These are phyloP conservation scores for Cheilosia scutellata DNA, from an alignment of 2,888 invertebrate genomes.

Conservation along the genomic window DNA sequence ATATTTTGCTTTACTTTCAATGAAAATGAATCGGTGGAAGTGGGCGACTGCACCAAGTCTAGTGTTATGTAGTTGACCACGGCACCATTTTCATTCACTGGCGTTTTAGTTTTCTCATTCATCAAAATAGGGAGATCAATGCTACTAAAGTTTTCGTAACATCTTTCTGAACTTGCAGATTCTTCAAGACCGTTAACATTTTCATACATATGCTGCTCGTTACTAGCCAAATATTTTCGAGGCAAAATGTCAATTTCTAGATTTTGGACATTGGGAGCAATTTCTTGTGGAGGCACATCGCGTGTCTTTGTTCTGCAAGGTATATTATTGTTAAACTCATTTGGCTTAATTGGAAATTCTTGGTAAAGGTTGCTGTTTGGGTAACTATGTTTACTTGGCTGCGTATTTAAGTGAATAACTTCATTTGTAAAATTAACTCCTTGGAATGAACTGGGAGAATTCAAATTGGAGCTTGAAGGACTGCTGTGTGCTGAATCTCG, in stretches of 20 bases:
- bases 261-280: constrained; percentile 80
- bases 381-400: constrained; percentile 80
- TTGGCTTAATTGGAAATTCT: constrained; percentile 84
- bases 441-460: constrained; percentile 85
- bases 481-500: constrained; percentile 80
- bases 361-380: constrained; percentile 86
- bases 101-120: constrained; percentile 54
- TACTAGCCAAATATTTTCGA: constrained; percentile 68
- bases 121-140: constrained; percentile 79
- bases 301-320: constrained; percentile 79
- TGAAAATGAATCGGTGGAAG: constrained; percentile 78
- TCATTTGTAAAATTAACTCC: constrained; percentile 85
- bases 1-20: constrained; percentile 58
- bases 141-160: constrained; percentile 81
- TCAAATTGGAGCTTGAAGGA: constrained; percentile 79
- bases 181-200: constrained; percentile 78
- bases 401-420: constrained; percentile 84
- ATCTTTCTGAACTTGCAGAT: constrained; percentile 78
- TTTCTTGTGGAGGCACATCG: constrained; percentile 83
- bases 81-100: constrained; percentile 58
- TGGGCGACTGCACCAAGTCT: constrained; percentile 82
- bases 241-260: constrained; percentile 37
- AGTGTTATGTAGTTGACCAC: constrained; percentile 83
- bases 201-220: constrained; percentile 80
- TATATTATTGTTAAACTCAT: constrained; percentile 78